These are phyloP conservation scores for Drosophila kanekoi DNA, from an alignment of 2,888 invertebrate genomes.

Conservation along the genomic window DNA sequence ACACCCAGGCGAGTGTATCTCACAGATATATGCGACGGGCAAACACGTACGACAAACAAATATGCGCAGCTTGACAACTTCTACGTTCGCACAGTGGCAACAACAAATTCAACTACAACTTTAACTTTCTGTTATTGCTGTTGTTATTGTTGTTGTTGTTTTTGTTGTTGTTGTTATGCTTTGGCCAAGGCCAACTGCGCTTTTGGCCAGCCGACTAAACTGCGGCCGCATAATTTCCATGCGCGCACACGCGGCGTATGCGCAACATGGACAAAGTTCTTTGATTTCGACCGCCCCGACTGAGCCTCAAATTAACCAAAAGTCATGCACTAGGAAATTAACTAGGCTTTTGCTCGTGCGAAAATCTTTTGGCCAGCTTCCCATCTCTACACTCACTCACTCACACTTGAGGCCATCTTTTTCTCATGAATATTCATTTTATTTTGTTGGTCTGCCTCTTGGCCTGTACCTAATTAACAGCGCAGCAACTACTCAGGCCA, in stretches of 20 bases:
- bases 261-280: constrained; percentile 72
- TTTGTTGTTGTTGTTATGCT: constrained; percentile 23
- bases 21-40: constrained; percentile 33
- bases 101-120: constrained; percentile 38
- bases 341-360: constrained; percentile 61
- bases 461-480: constrained; percentile 56
- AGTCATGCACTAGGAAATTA: constrained; percentile 77
- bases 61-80: constrained; percentile 64
- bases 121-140: constrained; percentile 15
- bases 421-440: constrained; percentile 67
- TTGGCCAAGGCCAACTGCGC: constrained; percentile 50
- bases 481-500: constrained; percentile 28
- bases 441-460: constrained; percentile 17
- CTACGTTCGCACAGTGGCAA: constrained; percentile 48
- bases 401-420: constrained; percentile 32
- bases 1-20: constrained; percentile 49
- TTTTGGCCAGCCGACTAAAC: constrained; percentile 34
- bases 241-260: constrained; percentile 75
- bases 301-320: constrained; percentile 57
- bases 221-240: constrained; percentile 61
- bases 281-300: constrained; percentile 66
- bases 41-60: constrained; percentile 47
- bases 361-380: constrained; percentile 65
- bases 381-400: constrained; percentile 38
- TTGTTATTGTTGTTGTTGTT: constrained; percentile 1